Evolutionary conservation across 2,113 vertebrate genomes (phyloP).

Genomic region (Aplodontia rufa): DNA sequence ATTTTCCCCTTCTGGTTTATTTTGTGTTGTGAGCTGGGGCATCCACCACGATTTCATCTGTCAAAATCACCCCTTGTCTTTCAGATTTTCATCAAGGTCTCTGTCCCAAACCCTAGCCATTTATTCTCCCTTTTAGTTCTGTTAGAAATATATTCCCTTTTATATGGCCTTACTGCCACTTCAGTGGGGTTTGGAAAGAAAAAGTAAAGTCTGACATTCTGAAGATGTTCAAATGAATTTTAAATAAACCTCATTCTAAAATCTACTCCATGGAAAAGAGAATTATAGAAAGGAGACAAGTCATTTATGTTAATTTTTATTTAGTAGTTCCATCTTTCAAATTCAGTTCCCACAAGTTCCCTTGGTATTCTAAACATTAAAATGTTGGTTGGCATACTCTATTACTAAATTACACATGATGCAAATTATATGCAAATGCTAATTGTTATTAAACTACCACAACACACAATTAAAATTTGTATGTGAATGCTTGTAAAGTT

Average conservation of each 20-base stretch:
- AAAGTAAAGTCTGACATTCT: background rate
- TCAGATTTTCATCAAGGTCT: conserved; percentile 40
- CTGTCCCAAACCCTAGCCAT: background rate
- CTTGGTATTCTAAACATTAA: conserved; percentile 53
- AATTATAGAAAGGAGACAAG: background rate
- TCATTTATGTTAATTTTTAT: conserved; percentile 50
- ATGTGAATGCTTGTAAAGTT: conserved; percentile 1
- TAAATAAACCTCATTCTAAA: conserved; percentile 61
- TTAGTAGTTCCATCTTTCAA: conserved; percentile 41
- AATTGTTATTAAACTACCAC: conserved; percentile 60
- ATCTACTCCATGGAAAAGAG: conserved; percentile 31
- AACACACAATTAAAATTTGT: conserved; percentile 43
- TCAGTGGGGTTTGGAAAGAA: background rate
- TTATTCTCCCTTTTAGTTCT: background rate
- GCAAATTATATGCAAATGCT: conserved; percentile 41
- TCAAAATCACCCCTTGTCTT: conserved; percentile 31
- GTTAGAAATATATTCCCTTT: conserved; percentile 26
- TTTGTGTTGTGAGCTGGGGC: background rate
- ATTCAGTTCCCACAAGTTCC: conserved; percentile 37
- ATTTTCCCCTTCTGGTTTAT: background rate
- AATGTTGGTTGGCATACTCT: conserved; percentile 34
- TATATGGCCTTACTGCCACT: conserved; percentile 47
- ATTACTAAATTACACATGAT: conserved; percentile 57
- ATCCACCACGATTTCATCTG: background rate
- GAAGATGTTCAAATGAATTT: conserved; percentile 34